A percentile compares a stretch with the other conserved stretches of the same genome.
phyloP scores from a whole-genome alignment of 2,113 vertebrate species.

The Rhinoderma darwinii region DNA sequence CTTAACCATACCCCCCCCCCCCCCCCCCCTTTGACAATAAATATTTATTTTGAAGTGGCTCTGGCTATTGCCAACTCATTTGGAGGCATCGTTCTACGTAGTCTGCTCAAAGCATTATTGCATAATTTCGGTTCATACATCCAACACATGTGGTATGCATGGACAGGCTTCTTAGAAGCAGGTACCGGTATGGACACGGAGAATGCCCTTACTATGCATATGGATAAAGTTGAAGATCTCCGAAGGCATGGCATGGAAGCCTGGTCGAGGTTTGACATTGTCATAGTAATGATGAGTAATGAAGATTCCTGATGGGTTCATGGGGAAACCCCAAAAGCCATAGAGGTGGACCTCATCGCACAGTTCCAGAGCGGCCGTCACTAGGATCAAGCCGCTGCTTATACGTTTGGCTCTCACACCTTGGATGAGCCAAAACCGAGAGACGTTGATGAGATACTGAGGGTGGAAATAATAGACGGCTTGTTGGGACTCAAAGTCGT shows the following conservation, averaged over 20 bases:
- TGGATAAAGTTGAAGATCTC: constrained; percentile 98
- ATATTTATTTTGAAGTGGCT: constrained; percentile 55
- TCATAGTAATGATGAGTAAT: constrained; percentile 98
- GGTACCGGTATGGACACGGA: constrained; percentile 87
- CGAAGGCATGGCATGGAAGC: constrained; percentile 96
- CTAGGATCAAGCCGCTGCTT: constrained; percentile 94
- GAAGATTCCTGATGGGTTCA: constrained; percentile 93
- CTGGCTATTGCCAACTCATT: constrained; percentile 59
- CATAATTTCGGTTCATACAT: constrained; percentile 66
- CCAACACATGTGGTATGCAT: constrained; percentile 28
- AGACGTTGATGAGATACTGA: constrained; percentile 92
- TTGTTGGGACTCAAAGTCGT: constrained; percentile 89
- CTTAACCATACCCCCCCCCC: constrained; percentile 13
- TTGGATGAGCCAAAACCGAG: constrained; percentile 93
- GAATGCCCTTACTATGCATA: constrained; percentile 93
- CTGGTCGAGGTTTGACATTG: constrained; percentile 96
- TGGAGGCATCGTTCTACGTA: constrained; percentile 65
- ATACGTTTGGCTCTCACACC: constrained; percentile 91
- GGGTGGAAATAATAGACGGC: constrained; percentile 96
- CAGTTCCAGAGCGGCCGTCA: constrained; percentile 92
- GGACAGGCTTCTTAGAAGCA: constrained; percentile 74
- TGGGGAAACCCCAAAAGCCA: constrained; percentile 97
- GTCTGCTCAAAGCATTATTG: constrained; percentile 71
- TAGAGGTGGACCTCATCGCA: constrained; percentile 97
- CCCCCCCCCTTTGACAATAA: not conserved